Conservation (phyloP, 2,888 invertebrate species). For the Sarcophaga variegata region DNA sequence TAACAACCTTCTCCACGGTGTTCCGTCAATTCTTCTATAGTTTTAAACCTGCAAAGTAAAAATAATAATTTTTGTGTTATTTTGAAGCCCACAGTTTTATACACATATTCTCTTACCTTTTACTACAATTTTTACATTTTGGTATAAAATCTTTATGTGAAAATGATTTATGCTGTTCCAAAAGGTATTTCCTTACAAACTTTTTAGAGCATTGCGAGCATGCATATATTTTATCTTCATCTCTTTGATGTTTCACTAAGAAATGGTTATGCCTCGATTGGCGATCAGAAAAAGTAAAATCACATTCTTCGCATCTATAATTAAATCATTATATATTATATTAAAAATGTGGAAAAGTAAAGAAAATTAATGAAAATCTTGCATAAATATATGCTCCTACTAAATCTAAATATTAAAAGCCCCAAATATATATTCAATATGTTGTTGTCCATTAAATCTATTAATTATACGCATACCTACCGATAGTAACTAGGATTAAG, state of each 20-base stretch:
- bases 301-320: slow-evolving; percentile 78
- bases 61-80: too few species aligned
- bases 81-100: slow-evolving; percentile 59
- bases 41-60: slow-evolving; percentile 74
- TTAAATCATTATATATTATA: not conserved
- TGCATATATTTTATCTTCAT: slow-evolving; percentile 77
- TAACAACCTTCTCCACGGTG: slow-evolving; percentile 76
- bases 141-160: slow-evolving; percentile 74
- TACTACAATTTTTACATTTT: slow-evolving; percentile 77
- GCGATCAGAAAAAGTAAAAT: slow-evolving; percentile 78
- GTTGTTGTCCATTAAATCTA: not conserved
- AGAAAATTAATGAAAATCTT: too few species aligned
- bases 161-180: slow-evolving; percentile 67
- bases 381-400: too few species aligned
- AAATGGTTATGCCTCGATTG: slow-evolving; percentile 78
- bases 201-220: slow-evolving; percentile 77
- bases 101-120: slow-evolving; percentile 72
- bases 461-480: slow-evolving; percentile 3
- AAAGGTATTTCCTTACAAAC: slow-evolving; percentile 67
- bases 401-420: too few species aligned
- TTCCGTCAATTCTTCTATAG: slow-evolving; percentile 74
- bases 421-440: too few species aligned
- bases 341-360: too few species aligned
- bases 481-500: slow-evolving; percentile 80
- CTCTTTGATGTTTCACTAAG: slow-evolving; percentile 77